Evolutionary conservation across 2,113 vertebrate genomes (phyloP).

Genomic region (Caranx ignobilis): DNA sequence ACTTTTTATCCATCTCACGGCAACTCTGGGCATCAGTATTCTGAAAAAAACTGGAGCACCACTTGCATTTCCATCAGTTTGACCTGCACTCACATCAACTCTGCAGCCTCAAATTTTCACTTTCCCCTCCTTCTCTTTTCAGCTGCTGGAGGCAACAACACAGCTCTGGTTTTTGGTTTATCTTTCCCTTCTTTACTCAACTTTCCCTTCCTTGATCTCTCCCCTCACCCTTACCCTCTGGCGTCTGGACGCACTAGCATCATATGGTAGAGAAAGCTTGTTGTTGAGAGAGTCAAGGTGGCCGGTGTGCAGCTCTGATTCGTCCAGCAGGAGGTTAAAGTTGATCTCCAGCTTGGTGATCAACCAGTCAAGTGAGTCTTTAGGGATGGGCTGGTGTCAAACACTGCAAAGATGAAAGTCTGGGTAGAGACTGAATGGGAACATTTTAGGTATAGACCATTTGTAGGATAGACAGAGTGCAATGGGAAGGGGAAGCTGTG

Average conservation of each 20-base stretch:
- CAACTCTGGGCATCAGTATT: constrained; percentile 21
- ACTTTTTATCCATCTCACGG: neutral
- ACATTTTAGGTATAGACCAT: neutral
- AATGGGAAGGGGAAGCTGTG: neutral
- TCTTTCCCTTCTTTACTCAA: neutral
- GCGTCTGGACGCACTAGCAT: constrained; percentile 29
- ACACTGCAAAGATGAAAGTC: constrained; percentile 62
- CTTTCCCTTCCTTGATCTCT: constrained; percentile 6
- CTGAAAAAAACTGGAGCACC: neutral
- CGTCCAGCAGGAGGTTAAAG: constrained; percentile 89
- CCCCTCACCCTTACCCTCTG: constrained; percentile 42
- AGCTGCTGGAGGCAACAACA: constrained; percentile 25
- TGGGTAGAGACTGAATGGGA: neutral
- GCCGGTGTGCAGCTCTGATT: constrained; percentile 89
- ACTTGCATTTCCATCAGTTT: constrained; percentile 21
- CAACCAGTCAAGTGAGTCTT: constrained; percentile 91
- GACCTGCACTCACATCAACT: constrained; percentile 11
- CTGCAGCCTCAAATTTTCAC: constrained; percentile 31
- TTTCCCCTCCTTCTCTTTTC: neutral
- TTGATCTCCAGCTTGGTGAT: constrained; percentile 93
- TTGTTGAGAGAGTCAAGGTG: constrained; percentile 80
- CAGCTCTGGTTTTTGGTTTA: constrained; percentile 14
- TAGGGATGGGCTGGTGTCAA: constrained; percentile 92
- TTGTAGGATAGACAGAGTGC: neutral
- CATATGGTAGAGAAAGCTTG: constrained; percentile 55